Percentiles rank a stretch among this genome's conserved stretches.
Evolutionary conservation across 2,888 invertebrate species (phyloP).

Genomic region (Embidobia sp.): DNA sequence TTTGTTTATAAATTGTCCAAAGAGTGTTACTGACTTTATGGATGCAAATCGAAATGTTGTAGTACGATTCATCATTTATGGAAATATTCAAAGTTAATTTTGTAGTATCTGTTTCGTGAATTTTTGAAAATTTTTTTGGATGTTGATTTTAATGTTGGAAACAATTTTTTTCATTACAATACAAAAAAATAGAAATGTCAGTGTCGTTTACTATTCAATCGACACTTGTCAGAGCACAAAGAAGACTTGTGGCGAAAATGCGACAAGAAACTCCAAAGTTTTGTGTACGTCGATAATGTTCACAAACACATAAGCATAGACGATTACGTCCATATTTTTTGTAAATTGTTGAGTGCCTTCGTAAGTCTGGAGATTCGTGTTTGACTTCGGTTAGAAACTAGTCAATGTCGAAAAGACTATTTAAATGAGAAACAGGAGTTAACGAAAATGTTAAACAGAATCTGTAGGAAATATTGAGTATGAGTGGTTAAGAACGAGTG

Average conservation of each 20-base stretch:
- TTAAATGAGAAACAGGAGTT: slow-evolving; percentile 53
- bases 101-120: too few species aligned
- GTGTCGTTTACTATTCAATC: slow-evolving; percentile 26
- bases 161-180: background rate
- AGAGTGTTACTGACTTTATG: too few species aligned
- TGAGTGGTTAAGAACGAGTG: slow-evolving; percentile 56
- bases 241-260: slow-evolving; percentile 30
- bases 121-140: too few species aligned
- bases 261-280: slow-evolving; percentile 45
- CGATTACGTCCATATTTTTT: slow-evolving; percentile 55
- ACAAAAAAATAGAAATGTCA: too few species aligned
- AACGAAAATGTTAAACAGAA: slow-evolving; percentile 61
- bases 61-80: too few species aligned
- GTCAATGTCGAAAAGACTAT: slow-evolving; percentile 73
- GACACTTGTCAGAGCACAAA: slow-evolving; percentile 54
- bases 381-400: slow-evolving; percentile 78
- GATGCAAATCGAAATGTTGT: too few species aligned
- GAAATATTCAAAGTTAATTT: too few species aligned
- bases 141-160: too few species aligned
- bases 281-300: slow-evolving; percentile 53
- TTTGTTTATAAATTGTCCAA: too few species aligned
- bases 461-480: slow-evolving; percentile 63
- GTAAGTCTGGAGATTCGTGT: slow-evolving; percentile 65
- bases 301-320: slow-evolving; percentile 47
- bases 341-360: slow-evolving; percentile 66